These are phyloP conservation scores for Melanerpes formicivorus DNA, from an alignment of 2,113 vertebrate species.

Conservation along the genomic window DNA sequence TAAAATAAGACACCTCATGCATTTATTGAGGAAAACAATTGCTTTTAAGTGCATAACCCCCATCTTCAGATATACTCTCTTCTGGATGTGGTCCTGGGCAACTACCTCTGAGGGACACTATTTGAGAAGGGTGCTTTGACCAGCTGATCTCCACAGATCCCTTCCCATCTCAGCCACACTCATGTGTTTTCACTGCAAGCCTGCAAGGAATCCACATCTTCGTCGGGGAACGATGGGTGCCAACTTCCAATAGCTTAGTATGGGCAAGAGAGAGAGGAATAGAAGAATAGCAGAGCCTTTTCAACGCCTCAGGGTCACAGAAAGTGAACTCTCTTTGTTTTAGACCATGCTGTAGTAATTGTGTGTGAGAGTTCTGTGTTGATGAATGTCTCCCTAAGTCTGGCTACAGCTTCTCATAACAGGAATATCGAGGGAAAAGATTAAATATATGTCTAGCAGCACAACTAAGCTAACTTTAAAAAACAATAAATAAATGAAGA, in stretches of 20 bases:
- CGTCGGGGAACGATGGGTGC: not conserved
- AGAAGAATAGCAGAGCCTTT: not conserved
- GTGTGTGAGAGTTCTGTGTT: not conserved
- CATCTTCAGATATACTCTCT: not conserved
- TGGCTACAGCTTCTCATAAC: not conserved
- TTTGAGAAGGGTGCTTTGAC: not conserved
- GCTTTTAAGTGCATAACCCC: not conserved
- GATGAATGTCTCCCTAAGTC: slow-evolving; percentile 11
- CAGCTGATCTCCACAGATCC: not conserved
- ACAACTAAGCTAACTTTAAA: not conserved
- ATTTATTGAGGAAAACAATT: not conserved
- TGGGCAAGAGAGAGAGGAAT: not conserved
- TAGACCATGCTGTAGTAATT: not conserved
- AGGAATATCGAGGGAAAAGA: not conserved
- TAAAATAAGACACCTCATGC: not conserved
- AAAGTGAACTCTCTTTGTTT: slow-evolving; percentile 6
- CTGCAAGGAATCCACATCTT: not conserved
- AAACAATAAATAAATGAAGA: not conserved
- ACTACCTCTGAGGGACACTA: not conserved
- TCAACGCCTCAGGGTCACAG: not conserved
- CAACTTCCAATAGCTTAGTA: not conserved
- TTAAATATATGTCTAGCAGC: not conserved
- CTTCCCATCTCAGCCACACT: not conserved
- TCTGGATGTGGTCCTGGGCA: not conserved
- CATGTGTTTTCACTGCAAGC: not conserved